Percentiles rank a stretch among this genome's conserved stretches.
phyloP scores from a whole-genome alignment of 1,140 invertebrate genomes.

The Zophobas morio region DNA sequence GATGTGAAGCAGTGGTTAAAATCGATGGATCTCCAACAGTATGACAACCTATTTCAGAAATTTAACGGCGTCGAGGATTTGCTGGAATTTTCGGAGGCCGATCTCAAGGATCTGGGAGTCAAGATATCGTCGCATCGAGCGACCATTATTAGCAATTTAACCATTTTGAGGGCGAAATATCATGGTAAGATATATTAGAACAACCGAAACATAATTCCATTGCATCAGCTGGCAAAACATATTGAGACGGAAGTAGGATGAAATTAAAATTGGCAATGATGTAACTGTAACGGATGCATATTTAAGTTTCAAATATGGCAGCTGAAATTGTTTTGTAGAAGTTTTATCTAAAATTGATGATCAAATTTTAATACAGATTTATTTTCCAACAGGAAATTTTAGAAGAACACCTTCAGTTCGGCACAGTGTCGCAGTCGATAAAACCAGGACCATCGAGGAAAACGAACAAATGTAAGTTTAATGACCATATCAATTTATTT shows the following conservation, averaged over 20 bases:
- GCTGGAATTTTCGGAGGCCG: slow-evolving; percentile 72
- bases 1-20: slow-evolving; percentile 68
- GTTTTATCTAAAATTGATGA: slow-evolving; percentile 23
- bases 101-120: slow-evolving; percentile 75
- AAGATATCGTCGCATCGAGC: slow-evolving; percentile 75
- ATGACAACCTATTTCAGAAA: slow-evolving; percentile 66
- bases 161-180: slow-evolving; percentile 74
- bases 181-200: slow-evolving; percentile 59
- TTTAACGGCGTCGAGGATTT: slow-evolving; percentile 73
- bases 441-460: slow-evolving; percentile 57
- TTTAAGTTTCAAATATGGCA: too few species aligned
- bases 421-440: slow-evolving; percentile 66
- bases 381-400: slow-evolving; percentile 51
- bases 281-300: too few species aligned
- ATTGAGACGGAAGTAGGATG: too few species aligned
- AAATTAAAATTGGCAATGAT: too few species aligned
- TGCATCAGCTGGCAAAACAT: not conserved
- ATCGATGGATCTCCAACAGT: slow-evolving; percentile 68
- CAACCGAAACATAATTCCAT: slow-evolving; percentile 58
- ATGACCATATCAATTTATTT: not conserved
- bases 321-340: not conserved
- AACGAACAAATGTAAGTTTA: slow-evolving; percentile 63
- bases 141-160: slow-evolving; percentile 76
- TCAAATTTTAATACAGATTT: slow-evolving; percentile 31
- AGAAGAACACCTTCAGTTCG: slow-evolving; percentile 55